Evolutionary conservation across 2,797 vertebrate genomes (phyloP).

Genomic region (Perdix hodgsoniae): DNA sequence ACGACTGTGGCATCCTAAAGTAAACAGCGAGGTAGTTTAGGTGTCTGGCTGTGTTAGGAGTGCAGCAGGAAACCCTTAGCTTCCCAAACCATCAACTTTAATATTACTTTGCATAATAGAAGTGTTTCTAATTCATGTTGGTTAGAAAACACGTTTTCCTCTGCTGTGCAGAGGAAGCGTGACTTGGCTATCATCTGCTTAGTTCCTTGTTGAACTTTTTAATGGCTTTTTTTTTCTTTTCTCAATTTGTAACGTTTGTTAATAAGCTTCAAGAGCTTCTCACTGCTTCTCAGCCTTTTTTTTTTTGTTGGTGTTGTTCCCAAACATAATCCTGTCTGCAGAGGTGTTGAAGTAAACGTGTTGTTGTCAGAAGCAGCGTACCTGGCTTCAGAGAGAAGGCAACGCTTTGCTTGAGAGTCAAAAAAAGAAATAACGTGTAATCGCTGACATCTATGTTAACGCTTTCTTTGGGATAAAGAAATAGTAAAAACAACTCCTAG

Average conservation of each 20-base stretch:
- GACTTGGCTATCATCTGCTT: neutral
- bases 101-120: conserved; percentile 40
- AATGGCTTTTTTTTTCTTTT: neutral
- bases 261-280: neutral
- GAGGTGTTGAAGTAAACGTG: neutral
- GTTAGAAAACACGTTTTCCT: neutral
- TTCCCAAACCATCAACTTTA: conserved; percentile 55
- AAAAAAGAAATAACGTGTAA: neutral
- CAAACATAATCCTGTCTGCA: neutral
- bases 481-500: neutral
- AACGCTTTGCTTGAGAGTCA: neutral
- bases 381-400: neutral
- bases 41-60: conserved; percentile 52
- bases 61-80: conserved; percentile 31
- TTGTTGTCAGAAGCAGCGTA: neutral
- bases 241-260: neutral
- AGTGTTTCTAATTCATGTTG: conserved; percentile 30
- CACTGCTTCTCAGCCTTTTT: neutral
- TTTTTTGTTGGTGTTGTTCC: neutral
- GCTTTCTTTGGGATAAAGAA: neutral
- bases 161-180: neutral
- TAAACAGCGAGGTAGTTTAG: conserved; percentile 50
- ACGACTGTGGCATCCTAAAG: conserved; percentile 52
- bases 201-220: neutral
- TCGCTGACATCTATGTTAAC: neutral